These are phyloP conservation scores for Arizona elegans DNA, from an alignment of 2,113 vertebrate species.

Conservation along the genomic window DNA sequence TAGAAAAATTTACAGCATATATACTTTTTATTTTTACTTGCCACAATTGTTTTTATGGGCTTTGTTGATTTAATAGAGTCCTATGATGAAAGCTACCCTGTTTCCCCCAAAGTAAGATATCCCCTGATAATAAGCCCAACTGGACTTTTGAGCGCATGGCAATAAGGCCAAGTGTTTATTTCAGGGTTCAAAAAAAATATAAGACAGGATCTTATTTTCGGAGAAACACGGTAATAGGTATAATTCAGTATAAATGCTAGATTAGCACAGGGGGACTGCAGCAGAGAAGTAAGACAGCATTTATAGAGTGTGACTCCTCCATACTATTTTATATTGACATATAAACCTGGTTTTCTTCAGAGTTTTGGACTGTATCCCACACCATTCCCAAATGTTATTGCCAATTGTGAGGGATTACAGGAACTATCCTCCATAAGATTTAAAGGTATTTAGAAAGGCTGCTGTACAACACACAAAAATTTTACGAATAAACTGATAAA, in stretches of 20 bases:
- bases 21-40: neutral
- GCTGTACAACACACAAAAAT: neutral
- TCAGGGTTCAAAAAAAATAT: too few species aligned
- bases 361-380: neutral
- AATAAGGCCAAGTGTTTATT: too few species aligned
- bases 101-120: too few species aligned
- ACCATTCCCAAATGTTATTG: neutral
- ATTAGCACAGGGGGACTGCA: neutral
- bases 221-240: too few species aligned
- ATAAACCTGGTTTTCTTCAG: neutral
- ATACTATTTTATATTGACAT: neutral
- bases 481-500: neutral
- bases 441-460: neutral
- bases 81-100: neutral
- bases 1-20: neutral
- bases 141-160: too few species aligned
- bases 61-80: neutral
- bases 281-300: neutral
- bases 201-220: too few species aligned
- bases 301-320: neutral
- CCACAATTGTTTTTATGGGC: neutral
- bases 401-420: neutral
- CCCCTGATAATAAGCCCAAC: too few species aligned
- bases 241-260: neutral
- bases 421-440: neutral